A percentile compares a stretch with the other conserved stretches of the same genome.
phyloP scores from a whole-genome alignment of 2,113 vertebrate species.

The Poeciliopsis prolifica region DNA sequence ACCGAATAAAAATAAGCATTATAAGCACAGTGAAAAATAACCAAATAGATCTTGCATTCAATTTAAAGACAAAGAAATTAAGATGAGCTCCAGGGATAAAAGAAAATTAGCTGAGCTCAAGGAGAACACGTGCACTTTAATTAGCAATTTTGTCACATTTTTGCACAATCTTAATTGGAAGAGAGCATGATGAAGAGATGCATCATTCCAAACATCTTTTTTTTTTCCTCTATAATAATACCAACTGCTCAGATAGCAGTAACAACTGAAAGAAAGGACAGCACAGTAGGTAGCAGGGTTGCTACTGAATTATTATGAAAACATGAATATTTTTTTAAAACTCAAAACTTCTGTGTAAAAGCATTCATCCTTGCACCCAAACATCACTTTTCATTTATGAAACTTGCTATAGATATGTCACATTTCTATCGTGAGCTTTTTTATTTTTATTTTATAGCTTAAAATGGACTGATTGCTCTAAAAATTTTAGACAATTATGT shows the following conservation, averaged over 20 bases:
- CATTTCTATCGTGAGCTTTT: too few relatives aligned
- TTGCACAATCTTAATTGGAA: conserved; percentile 18
- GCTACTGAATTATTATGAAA: too few relatives aligned
- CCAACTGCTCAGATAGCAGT: not conserved
- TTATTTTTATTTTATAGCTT: too few relatives aligned
- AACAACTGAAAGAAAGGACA: not conserved
- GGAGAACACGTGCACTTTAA: conserved; percentile 2
- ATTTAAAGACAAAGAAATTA: conserved; percentile 21
- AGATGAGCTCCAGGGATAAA: conserved; percentile 20
- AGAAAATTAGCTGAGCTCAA: conserved; percentile 15
- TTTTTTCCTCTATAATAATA: not conserved
- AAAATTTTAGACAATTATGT: not conserved
- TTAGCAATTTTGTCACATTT: conserved; percentile 25
- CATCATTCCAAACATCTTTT: not conserved
- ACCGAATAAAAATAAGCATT: conserved; percentile 25
- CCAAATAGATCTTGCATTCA: conserved; percentile 9
- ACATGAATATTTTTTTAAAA: too few relatives aligned
- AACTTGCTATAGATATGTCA: too few relatives aligned
- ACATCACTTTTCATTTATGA: too few relatives aligned
- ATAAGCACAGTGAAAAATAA: conserved; percentile 9
- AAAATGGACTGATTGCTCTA: too few relatives aligned
- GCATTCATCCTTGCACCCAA: too few relatives aligned
- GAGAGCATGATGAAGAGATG: not conserved
- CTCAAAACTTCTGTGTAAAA: too few relatives aligned
- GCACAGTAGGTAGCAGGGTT: too few relatives aligned